Conservation (phyloP, 2,797 vertebrate genomes). For the Gobionotothen gibberifrons region DNA sequence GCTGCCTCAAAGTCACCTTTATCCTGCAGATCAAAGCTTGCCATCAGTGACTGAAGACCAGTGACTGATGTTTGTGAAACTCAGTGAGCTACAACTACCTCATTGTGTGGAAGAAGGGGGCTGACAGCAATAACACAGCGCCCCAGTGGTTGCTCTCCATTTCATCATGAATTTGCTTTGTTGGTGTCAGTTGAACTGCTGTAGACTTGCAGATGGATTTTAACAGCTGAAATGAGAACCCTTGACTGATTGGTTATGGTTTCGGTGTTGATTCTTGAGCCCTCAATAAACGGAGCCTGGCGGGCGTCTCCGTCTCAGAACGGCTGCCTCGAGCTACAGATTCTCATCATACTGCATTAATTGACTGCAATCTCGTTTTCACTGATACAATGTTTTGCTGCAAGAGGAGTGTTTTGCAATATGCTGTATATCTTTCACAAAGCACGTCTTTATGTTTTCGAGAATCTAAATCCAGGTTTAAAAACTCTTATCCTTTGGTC, state of each 20-base stretch:
- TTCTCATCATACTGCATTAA: constrained; percentile 39
- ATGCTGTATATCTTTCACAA: constrained; percentile 13
- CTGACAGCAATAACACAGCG: constrained; percentile 50
- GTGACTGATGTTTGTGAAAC: constrained; percentile 49
- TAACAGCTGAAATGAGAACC: constrained; percentile 54
- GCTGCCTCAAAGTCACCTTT: constrained; percentile 55
- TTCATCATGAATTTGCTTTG: constrained; percentile 75
- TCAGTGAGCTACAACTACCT: constrained; percentile 31
- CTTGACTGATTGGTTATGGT: constrained; percentile 48
- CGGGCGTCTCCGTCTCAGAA: constrained; percentile 6
- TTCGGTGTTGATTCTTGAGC: constrained; percentile 46
- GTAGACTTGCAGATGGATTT: constrained; percentile 56
- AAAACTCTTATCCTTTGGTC: constrained; percentile 8
- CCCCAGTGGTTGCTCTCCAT: constrained; percentile 62
- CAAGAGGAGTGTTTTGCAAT: constrained; percentile 16
- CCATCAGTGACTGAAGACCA: constrained; percentile 37
- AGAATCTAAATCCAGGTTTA: constrained; percentile 24
- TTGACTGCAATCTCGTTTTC: constrained; percentile 37
- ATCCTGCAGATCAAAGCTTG: constrained; percentile 64
- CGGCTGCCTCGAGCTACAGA: constrained; percentile 27
- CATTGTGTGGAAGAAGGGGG: constrained; percentile 43
- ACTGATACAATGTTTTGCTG: constrained; percentile 23
- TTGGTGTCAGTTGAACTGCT: constrained; percentile 47
- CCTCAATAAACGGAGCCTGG: constrained; percentile 47
- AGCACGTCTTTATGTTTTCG: constrained; percentile 34